These are phyloP conservation scores for Brachionus asplanchnoidis DNA, from an alignment of 1,140 invertebrate species.

Conservation along the genomic window DNA sequence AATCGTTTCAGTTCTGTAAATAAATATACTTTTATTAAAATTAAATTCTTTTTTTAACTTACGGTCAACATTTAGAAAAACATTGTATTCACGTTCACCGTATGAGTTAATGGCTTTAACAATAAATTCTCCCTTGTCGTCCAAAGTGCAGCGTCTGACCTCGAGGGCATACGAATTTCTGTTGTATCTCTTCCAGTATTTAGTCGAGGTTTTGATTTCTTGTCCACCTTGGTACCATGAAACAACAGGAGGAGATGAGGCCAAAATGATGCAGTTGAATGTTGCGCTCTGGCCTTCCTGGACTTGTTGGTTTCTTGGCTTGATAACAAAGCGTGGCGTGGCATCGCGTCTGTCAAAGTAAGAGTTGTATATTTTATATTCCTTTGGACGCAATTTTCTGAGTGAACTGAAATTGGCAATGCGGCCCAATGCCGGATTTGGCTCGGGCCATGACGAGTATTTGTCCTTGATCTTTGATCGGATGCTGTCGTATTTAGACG, in stretches of 20 bases:
- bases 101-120: constrained; percentile 96
- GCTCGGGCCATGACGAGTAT: constrained; percentile 79
- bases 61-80: constrained; percentile 90
- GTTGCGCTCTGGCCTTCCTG: constrained; percentile 94
- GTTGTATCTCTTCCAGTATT: constrained; percentile 96
- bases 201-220: constrained; percentile 92
- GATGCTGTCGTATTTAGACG: constrained; percentile 75
- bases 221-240: constrained; percentile 89
- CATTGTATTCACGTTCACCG: constrained; percentile 87
- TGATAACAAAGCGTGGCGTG: constrained; percentile 92
- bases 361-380: constrained; percentile 90
- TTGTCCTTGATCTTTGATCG: constrained; percentile 72
- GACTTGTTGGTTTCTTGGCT: constrained; percentile 85
- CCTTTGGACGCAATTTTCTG: constrained; percentile 89
- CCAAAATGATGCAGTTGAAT: constrained; percentile 92
- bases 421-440: constrained; percentile 84
- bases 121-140: constrained; percentile 92
- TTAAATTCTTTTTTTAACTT: neutral
- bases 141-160: constrained; percentile 86
- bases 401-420: constrained; percentile 93
- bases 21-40: too few relatives aligned
- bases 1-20: too few relatives aligned
- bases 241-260: constrained; percentile 83
- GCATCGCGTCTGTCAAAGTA: constrained; percentile 89
- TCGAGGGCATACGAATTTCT: constrained; percentile 95